Evolutionary conservation across 1,140 invertebrate species (phyloP).

Genomic region (Hylaeus volcanicus): DNA sequence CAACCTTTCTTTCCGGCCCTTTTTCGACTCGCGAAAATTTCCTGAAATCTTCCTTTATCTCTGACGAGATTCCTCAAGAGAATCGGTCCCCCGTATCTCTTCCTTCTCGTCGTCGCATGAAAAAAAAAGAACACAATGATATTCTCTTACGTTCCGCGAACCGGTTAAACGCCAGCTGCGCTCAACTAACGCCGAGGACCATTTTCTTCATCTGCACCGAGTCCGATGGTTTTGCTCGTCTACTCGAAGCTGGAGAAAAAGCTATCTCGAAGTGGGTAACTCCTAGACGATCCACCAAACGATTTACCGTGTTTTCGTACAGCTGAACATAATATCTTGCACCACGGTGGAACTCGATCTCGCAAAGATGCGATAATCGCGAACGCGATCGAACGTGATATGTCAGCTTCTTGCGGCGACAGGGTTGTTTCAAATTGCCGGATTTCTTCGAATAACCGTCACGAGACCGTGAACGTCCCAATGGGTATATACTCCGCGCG

Average conservation of each 20-base stretch:
- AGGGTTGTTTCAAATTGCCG: background rate
- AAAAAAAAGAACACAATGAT: too few species aligned
- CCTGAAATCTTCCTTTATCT: conserved; percentile 34
- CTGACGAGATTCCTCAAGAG: conserved; percentile 14
- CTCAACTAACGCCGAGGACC: too few species aligned
- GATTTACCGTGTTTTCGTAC: too few species aligned
- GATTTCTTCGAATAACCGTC: background rate
- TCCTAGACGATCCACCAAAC: too few species aligned
- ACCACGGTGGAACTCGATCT: too few species aligned
- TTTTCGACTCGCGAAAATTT: conserved; percentile 33
- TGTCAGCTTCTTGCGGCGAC: background rate
- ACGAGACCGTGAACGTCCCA: background rate
- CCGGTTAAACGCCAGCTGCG: too few species aligned
- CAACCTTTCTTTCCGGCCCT: background rate
- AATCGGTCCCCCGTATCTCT: background rate
- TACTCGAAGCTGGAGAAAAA: too few species aligned
- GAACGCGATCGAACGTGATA: background rate
- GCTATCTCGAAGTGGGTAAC: too few species aligned
- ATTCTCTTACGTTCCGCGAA: too few species aligned
- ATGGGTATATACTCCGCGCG: conserved; percentile 9
- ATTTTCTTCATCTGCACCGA: too few species aligned
- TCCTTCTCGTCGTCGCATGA: background rate
- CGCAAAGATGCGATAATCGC: background rate
- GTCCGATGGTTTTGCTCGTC: too few species aligned
- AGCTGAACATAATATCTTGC: too few species aligned